phyloP scores from a whole-genome alignment of 2,797 vertebrate genomes.

The Xiphophorus birchmanni region DNA sequence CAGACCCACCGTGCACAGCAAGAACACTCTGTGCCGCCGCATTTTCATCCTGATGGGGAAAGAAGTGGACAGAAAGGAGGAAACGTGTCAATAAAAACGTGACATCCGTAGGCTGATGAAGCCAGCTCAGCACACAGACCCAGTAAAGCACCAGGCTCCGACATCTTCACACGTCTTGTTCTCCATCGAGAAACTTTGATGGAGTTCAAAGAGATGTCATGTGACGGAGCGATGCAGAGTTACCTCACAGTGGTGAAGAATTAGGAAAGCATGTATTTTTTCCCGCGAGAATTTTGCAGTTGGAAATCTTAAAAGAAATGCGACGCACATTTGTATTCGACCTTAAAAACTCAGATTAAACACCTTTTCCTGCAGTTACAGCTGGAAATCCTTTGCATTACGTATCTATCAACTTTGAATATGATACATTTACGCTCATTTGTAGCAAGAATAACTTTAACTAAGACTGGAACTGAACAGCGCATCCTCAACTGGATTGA shows the following conservation, averaged over 20 bases:
- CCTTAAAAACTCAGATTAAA: not conserved
- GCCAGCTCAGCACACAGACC: conserved; percentile 20
- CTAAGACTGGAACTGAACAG: not conserved
- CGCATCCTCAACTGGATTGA: too few relatives aligned
- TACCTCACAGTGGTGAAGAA: not conserved
- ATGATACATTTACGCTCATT: not conserved
- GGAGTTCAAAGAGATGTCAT: not conserved
- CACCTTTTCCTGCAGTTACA: not conserved
- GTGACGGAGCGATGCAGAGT: not conserved
- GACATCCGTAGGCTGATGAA: not conserved
- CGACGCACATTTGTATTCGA: not conserved
- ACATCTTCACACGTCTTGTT: not conserved
- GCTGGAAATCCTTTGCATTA: not conserved
- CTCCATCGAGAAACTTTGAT: too few relatives aligned
- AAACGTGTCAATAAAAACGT: not conserved
- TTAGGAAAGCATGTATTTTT: not conserved
- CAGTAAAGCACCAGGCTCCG: not conserved
- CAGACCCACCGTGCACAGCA: conserved; percentile 98
- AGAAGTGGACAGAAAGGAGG: not conserved
- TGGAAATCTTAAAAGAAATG: not conserved
- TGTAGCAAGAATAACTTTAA: not conserved
- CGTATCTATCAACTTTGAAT: not conserved
- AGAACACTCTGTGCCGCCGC: conserved; percentile 97
- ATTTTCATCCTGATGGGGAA: conserved; percentile 92
- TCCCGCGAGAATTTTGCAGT: not conserved